These are phyloP conservation scores for Tachysurus fulvidraco DNA, from an alignment of 2,113 vertebrate genomes.

Conservation along the genomic window DNA sequence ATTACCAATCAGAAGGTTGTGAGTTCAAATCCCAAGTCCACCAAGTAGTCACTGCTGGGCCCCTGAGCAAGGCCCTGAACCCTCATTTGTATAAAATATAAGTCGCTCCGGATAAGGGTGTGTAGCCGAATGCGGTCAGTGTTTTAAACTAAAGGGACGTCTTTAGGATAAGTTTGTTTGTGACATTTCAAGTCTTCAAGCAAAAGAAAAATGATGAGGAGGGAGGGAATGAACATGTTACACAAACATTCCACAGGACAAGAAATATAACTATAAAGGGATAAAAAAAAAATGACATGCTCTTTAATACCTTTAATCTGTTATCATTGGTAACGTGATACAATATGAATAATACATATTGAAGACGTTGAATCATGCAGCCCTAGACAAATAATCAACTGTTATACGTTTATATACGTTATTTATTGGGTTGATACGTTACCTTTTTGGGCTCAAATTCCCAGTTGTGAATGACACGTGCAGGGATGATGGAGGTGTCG, in stretches of 20 bases:
- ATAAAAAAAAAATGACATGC: not conserved
- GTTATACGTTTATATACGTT: no score
- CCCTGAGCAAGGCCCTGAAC: no score
- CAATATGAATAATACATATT: not conserved
- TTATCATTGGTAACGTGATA: no score
- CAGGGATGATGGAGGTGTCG: slow-evolving; percentile 86
- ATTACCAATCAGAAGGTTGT: not conserved
- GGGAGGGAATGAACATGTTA: not conserved
- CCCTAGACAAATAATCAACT: no score
- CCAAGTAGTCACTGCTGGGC: no score
- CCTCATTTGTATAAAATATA: no score
- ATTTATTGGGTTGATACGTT: not conserved
- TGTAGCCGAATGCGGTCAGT: no score
- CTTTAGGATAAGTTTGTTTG: no score
- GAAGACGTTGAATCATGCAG: not conserved
- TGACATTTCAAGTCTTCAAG: not conserved
- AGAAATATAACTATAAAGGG: not conserved
- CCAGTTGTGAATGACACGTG: slow-evolving; percentile 97
- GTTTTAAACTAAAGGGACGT: no score
- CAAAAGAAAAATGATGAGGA: not conserved
- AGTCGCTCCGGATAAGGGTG: no score
- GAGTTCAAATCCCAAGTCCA: no score
- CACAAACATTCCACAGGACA: no score
- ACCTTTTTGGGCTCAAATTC: slow-evolving; percentile 95
- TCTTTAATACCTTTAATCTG: not conserved